Percentiles rank a stretch among this genome's conserved stretches.
Evolutionary conservation across 2,888 invertebrate species (phyloP).

Genomic region (Rhabditoides inermis): DNA sequence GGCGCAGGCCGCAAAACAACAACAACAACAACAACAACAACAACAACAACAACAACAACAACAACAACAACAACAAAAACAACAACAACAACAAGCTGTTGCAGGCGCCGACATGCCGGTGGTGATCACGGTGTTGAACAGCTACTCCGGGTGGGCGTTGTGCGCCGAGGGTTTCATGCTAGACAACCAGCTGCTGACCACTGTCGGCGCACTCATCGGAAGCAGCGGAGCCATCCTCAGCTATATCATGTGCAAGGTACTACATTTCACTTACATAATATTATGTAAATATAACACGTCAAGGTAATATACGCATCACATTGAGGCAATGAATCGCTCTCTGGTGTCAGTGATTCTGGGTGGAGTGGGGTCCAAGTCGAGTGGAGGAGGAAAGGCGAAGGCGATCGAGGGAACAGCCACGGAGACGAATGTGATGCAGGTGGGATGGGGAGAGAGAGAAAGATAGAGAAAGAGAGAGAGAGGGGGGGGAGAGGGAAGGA

Average conservation of each 20-base stretch:
- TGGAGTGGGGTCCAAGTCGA: conserved; percentile 67
- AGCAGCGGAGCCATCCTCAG: conserved; percentile 83
- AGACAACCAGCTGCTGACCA: conserved; percentile 81
- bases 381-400: conserved; percentile 69
- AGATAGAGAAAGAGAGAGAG: too few species aligned
- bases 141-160: conserved; percentile 84
- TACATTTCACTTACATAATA: too few species aligned
- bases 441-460: too few species aligned
- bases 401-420: conserved; percentile 73
- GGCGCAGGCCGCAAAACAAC: too few species aligned
- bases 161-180: conserved; percentile 90
- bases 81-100: too few species aligned
- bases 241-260: conserved; percentile 84
- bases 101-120: conserved; percentile 85
- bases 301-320: background rate
- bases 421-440: conserved; percentile 67
- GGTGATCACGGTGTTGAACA: conserved; percentile 81
- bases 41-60: background rate
- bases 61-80: too few species aligned
- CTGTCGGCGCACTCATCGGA: conserved; percentile 80
- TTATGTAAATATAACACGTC: background rate
- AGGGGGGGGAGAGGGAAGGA: too few species aligned
- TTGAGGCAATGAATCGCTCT: conserved; percentile 65
- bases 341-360: conserved; percentile 79
- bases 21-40: too few species aligned